Base-by-base conservation (phyloP, 2,113 vertebrate species). In the Tragulus kanchil region DNA sequence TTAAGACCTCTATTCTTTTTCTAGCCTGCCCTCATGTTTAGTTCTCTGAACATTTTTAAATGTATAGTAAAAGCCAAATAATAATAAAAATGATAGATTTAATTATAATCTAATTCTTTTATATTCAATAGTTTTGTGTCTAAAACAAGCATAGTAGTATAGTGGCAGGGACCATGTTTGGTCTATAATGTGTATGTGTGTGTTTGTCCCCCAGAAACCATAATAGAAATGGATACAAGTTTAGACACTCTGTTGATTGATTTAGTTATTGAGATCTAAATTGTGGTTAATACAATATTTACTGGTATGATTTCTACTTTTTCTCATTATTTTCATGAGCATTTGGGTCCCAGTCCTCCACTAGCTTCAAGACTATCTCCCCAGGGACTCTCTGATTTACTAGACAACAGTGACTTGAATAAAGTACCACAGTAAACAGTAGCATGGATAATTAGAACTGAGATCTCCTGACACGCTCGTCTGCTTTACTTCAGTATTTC, bases 371-470 rank as follows among this genome's bases (percentile, higher is more conserved):
- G 87, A 92, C 95, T 97, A 83, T 45, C 86, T 31, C 95, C 96
- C 36, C 25, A 65, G 58, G 75, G 96, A 84, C 28, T 81, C 79
- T 91, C 73, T 65, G 89, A 77, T 88, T 89, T 96, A 81, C 97
- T 89, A 82, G 97, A 96, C 92, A 84, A 87, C 86, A 56, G 84
- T 82, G 85, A 86, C 93, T 97, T 97, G 97, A 97, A 97, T 96
- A 94, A 95, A 96, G 89, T 75, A 48, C 62, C 48, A 45, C 58
- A 61, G 91, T 79, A 73, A 90, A 89, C 71, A 93, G 93, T 83
- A 64, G 94, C 64, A 93, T 50, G 56, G 96, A 90, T 97, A 93
- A 97, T 98, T 97, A 97, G 96, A 95, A 96, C 5, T 69, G 96
- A 97, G 94, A 95, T 97, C 93, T 95, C 79, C 94, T 97, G 97